phyloP scores from a whole-genome alignment of 2,888 invertebrate species.

The Chydorus sphaericus region DNA sequence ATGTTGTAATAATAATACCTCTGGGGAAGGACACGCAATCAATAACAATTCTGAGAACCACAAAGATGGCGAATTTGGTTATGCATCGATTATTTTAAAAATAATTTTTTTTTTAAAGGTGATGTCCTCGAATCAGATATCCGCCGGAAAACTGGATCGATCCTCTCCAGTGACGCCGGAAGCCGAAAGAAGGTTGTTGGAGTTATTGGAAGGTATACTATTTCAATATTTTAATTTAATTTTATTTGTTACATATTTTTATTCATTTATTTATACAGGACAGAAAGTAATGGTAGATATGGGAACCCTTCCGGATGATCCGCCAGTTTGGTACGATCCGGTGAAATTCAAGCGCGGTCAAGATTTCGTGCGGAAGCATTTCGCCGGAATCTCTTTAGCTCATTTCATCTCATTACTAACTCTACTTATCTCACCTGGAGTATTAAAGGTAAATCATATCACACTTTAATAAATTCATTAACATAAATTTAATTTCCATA shows the following conservation, averaged over 20 bases:
- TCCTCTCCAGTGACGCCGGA: background rate
- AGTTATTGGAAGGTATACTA: background rate
- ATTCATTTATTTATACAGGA: background rate
- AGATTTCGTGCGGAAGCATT: conserved; percentile 3
- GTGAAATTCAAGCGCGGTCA: conserved; percentile 8
- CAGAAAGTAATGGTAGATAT: background rate
- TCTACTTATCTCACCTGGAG: background rate
- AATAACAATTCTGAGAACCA: no score
- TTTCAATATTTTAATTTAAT: background rate
- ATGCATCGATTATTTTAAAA: no score
- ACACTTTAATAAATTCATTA: background rate
- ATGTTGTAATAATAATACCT: no score
- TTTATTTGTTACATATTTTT: background rate
- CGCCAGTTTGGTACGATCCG: conserved; percentile 8
- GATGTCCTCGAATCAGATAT: background rate
- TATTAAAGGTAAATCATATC: conserved; percentile 22
- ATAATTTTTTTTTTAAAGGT: background rate
- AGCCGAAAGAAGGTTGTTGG: background rate
- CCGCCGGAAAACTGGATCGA: background rate
- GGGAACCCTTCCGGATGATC: background rate
- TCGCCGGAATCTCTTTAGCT: conserved; percentile 9
- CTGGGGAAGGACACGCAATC: no score
- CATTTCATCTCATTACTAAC: conserved; percentile 1
- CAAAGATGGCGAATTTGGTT: no score
- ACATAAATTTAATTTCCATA: background rate